These are phyloP conservation scores for Tiaroga cobitis DNA, from an alignment of 2,797 vertebrate species.

Conservation along the genomic window DNA sequence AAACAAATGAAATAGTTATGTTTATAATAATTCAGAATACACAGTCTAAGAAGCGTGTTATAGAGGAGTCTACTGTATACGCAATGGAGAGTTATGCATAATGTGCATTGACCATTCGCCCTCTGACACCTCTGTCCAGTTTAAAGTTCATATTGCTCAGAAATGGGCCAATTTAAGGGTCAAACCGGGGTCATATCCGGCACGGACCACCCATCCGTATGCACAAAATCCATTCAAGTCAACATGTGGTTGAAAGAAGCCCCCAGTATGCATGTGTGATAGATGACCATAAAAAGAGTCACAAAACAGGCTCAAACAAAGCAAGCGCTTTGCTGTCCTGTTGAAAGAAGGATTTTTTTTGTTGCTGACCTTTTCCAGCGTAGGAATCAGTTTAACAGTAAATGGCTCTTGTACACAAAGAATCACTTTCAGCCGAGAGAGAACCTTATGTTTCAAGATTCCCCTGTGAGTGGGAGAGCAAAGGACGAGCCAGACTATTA, in stretches of 20 bases:
- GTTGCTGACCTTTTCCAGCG: slow-evolving; percentile 63
- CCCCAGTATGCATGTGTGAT: slow-evolving; percentile 61
- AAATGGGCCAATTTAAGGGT: slow-evolving; percentile 61
- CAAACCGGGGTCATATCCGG: slow-evolving; percentile 70
- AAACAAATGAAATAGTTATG: neutral
- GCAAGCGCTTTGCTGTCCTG: slow-evolving; percentile 58
- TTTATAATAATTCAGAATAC: neutral
- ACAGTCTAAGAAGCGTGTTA: neutral
- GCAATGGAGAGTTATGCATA: slow-evolving; percentile 50
- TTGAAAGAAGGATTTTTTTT: slow-evolving; percentile 64
- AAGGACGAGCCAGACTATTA: slow-evolving; percentile 48
- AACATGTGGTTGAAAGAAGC: slow-evolving; percentile 49
- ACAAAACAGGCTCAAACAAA: slow-evolving; percentile 67
- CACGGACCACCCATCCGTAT: slow-evolving; percentile 75
- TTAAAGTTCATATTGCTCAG: slow-evolving; percentile 65
- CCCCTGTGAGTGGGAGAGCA: slow-evolving; percentile 52
- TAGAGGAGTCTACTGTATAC: neutral
- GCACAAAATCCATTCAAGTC: slow-evolving; percentile 62
- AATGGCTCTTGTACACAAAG: slow-evolving; percentile 60
- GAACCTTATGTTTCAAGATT: slow-evolving; percentile 52
- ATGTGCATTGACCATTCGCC: slow-evolving; percentile 64
- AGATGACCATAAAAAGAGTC: slow-evolving; percentile 64
- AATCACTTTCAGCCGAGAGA: slow-evolving; percentile 57
- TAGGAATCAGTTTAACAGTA: slow-evolving; percentile 61
- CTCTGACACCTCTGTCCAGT: slow-evolving; percentile 66